Evolutionary conservation across 2,113 vertebrate genomes (phyloP).

Genomic region (Zingel zingel): DNA sequence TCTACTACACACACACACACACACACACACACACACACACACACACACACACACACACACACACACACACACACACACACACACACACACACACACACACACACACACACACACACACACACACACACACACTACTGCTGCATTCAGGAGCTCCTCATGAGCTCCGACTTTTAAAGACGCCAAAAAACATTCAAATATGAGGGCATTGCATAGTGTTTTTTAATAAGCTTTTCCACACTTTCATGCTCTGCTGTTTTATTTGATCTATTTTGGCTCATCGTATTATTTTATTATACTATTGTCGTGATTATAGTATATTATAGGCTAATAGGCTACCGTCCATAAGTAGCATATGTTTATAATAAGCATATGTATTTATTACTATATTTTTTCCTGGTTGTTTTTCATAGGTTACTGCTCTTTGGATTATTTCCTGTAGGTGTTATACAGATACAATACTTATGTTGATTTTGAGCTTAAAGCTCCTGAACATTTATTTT

Average conservation of each 20-base stretch:
- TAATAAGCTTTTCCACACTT: not conserved
- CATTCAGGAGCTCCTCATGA: constrained; percentile 8
- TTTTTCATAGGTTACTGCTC: not conserved
- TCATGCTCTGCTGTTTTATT: too few relatives aligned
- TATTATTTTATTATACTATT: not conserved
- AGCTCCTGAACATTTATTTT: not conserved
- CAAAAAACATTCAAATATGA: not conserved
- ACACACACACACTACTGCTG: constrained; percentile 69
- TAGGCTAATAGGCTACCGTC: not conserved
- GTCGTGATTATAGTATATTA: not conserved
- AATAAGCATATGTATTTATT: not conserved
- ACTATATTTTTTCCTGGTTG: not conserved
- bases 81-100: constrained; percentile 10
- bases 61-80: constrained; percentile 62
- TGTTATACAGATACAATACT: not conserved
- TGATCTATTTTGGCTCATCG: not conserved
- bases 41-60: constrained; percentile 74
- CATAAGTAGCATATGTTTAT: too few relatives aligned
- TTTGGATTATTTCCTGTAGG: not conserved
- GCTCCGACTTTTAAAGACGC: constrained; percentile 16
- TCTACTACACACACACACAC: constrained; percentile 72
- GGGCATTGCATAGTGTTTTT: not conserved
- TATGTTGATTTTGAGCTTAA: not conserved
- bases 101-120: constrained; percentile 61
- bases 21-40: too few relatives aligned